These are phyloP conservation scores for Ichneumoninae sp. DNA, from an alignment of 2,888 invertebrate genomes.

Conservation along the genomic window DNA sequence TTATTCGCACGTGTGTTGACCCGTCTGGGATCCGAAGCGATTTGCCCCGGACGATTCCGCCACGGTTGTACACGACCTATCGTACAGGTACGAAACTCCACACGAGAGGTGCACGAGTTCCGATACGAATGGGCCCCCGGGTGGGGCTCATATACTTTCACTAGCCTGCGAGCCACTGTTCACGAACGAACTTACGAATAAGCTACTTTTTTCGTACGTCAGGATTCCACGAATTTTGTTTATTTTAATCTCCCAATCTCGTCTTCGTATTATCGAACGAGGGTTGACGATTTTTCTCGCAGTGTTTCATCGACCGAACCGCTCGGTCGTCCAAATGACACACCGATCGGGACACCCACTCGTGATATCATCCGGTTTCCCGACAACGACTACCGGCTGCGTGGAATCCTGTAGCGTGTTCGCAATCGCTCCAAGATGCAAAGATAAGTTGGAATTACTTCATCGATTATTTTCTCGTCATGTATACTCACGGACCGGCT, in stretches of 20 bases:
- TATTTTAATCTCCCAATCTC: background rate
- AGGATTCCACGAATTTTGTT: background rate
- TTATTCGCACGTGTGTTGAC: slow-evolving; percentile 68
- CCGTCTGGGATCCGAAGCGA: slow-evolving; percentile 70
- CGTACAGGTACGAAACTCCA: slow-evolving; percentile 66
- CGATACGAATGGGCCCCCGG: slow-evolving; percentile 65
- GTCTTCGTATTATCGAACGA: background rate
- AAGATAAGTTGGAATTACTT: slow-evolving; percentile 38
- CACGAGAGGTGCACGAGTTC: slow-evolving; percentile 74
- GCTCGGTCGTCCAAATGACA: background rate
- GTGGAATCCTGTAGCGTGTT: slow-evolving; percentile 37
- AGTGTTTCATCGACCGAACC: slow-evolving; percentile 5
- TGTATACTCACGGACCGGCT: background rate
- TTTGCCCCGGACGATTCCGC: slow-evolving; percentile 73
- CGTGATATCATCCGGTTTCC: slow-evolving; percentile 43
- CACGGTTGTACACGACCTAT: slow-evolving; percentile 69
- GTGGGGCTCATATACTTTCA: slow-evolving; percentile 78
- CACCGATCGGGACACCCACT: slow-evolving; percentile 22
- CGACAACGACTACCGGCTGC: background rate
- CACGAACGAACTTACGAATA: slow-evolving; percentile 38
- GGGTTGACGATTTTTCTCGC: background rate
- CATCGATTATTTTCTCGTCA: slow-evolving; percentile 28
- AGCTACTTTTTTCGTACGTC: slow-evolving; percentile 3
- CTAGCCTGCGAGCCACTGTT: slow-evolving; percentile 66
- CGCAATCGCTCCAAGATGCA: slow-evolving; percentile 23